Percentiles rank a stretch among this genome's conserved stretches.
Conservation (phyloP, 2,797 vertebrate genomes). For the Sebastes itinus region DNA sequence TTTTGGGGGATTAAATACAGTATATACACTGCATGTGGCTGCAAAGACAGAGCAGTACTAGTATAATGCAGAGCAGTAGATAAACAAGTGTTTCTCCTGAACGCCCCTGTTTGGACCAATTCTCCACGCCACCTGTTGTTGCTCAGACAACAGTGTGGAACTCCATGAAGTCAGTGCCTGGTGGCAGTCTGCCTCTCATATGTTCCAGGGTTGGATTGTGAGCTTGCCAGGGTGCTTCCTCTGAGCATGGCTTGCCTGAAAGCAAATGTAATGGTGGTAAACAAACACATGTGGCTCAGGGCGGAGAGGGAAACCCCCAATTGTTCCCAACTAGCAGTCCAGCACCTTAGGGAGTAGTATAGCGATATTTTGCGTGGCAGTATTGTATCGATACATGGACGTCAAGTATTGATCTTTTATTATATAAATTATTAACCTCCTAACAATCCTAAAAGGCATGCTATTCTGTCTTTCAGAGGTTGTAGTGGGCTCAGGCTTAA, state of each 20-base stretch:
- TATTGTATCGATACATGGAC: too few relatives aligned
- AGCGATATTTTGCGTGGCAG: not conserved
- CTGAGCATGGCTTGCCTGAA: not conserved
- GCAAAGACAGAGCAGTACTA: not conserved
- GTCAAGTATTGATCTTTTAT: too few relatives aligned
- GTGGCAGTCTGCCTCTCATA: conserved; percentile 1
- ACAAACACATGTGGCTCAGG: not conserved
- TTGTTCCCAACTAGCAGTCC: not conserved
- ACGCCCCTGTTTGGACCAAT: not conserved
- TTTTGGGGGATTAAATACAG: not conserved
- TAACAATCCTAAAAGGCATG: too few relatives aligned
- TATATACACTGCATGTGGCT: not conserved
- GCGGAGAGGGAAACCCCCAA: not conserved
- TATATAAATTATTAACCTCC: too few relatives aligned
- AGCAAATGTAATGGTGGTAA: not conserved
- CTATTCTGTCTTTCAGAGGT: too few relatives aligned
- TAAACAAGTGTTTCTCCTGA: not conserved
- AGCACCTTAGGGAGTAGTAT: too few relatives aligned
- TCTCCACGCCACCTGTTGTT: conserved; percentile 6
- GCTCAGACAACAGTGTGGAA: not conserved
- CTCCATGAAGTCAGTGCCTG: not conserved
- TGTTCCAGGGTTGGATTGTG: not conserved
- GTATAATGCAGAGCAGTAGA: not conserved
- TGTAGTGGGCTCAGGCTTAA: too few relatives aligned
- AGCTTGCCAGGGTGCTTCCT: not conserved